Evolutionary conservation across 30 jellyfish, hydroid and myxozoan genomes (phyloP), one percentile per base, ranked within the genome.

Genomic region (Cassiopea xamachana): DNA sequence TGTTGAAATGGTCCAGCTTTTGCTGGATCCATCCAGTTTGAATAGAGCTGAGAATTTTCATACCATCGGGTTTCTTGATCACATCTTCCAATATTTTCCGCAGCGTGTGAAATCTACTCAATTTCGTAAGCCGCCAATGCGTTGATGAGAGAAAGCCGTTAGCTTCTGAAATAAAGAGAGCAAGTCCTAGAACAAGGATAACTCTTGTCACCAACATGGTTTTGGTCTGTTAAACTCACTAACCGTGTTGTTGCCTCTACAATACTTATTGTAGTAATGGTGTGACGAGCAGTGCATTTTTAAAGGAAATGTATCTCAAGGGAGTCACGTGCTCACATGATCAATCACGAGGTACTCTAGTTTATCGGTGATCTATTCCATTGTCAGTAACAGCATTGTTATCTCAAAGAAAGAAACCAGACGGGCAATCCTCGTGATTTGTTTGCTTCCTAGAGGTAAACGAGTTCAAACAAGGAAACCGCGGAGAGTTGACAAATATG

Each of bases 1-100:
- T 89, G 62, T 91, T 69, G 86, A 84, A 91, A 70, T 91, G 94
- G 79, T 91, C 97, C 61, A 91, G 88, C 51, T 77, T 79, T 77
- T 91, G 97, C 75, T 64, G 82, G 10, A 91, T 58, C 80, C 86
- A 79, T 39, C 92, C 89, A 48, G 92, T 84, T 73, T 84, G 91
- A 8, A 91, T 94, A 14, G 97, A 82, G 2, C 64, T 48, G 60
- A 88, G 80, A 1, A 51, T 45, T 45, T 88, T 61, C 71, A n/a
- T 50, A 17, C 81, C 88, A 50, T 88, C 88, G 5, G 95, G 90
- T 13, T 17, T 79, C 17, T 50, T 51, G 73, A 79, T 46, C 46
- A 73, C 51, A 43, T 79, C 51, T 83, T 18, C 81, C 87, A 88
- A 18, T 2, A 88, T 79, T 43, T 51, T 88, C 75, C 50, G 78